Evolutionary conservation across 2,113 vertebrate genomes (phyloP).

Genomic region (Semnopithecus entellus): DNA sequence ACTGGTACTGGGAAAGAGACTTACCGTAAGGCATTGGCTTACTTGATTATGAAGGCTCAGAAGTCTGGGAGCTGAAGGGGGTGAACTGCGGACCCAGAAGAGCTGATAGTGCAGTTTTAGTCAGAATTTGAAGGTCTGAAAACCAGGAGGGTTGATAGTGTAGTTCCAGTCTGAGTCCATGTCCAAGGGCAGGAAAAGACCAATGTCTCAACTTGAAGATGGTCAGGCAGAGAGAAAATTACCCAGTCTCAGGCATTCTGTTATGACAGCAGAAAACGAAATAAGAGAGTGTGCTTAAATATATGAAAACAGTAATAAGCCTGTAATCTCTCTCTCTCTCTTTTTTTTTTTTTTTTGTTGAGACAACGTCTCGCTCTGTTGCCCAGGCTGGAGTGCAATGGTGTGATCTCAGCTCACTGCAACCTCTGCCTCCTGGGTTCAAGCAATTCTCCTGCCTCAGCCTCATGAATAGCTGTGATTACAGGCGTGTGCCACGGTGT

Average conservation of each 20-base stretch:
- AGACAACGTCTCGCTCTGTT: accelerated
- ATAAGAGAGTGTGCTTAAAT: not conserved
- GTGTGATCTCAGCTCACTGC: too few species aligned
- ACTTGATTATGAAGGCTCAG: not conserved
- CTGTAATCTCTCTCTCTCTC: not conserved
- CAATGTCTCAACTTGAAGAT: not conserved
- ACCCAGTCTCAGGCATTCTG: not conserved
- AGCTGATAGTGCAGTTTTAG: not conserved
- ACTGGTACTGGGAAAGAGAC: not conserved
- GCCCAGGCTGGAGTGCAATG: too few species aligned
- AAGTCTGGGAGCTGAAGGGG: not conserved
- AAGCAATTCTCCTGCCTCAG: too few species aligned
- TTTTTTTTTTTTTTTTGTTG: too few species aligned
- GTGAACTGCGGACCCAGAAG: not conserved
- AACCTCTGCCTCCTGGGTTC: too few species aligned
- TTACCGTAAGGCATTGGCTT: not conserved
- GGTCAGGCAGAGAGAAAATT: not conserved
- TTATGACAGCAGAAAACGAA: not conserved
- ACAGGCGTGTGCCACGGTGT: too few species aligned
- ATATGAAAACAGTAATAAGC: not conserved
- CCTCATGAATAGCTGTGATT: too few species aligned
- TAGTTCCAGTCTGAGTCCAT: not conserved
- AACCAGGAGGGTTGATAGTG: not conserved
- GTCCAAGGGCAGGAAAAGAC: not conserved
- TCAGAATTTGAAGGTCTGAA: not conserved